Evolutionary conservation across 2,113 vertebrate species (phyloP).

Genomic region (Indicator indicator): DNA sequence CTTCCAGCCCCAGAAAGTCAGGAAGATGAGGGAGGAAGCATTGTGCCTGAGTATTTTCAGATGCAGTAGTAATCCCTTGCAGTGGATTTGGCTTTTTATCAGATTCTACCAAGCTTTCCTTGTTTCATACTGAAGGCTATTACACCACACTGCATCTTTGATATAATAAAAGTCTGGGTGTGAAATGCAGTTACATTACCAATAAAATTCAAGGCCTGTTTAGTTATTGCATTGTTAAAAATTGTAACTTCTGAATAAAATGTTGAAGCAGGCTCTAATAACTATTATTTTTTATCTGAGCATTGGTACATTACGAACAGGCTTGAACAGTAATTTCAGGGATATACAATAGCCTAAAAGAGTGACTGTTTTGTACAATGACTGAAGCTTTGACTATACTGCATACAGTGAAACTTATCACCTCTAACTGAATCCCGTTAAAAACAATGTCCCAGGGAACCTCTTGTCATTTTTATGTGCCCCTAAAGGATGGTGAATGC

Average conservation of each 20-base stretch:
- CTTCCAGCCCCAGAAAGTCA: background rate
- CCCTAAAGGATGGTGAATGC: background rate
- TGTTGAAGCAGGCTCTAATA: background rate
- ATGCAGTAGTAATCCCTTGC: background rate
- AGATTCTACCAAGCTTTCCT: accelerated
- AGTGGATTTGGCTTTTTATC: too few species aligned
- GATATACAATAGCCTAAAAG: background rate
- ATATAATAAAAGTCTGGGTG: background rate
- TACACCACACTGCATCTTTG: background rate
- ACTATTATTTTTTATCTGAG: background rate
- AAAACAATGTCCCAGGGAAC: background rate
- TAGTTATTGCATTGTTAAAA: background rate
- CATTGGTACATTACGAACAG: background rate
- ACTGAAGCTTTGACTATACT: background rate
- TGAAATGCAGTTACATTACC: background rate
- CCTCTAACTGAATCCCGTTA: background rate
- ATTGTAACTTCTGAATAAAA: background rate
- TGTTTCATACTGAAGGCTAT: background rate
- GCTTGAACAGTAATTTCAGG: background rate
- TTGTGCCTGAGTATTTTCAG: background rate
- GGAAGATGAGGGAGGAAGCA: background rate
- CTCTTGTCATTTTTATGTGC: background rate
- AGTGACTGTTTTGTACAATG: background rate
- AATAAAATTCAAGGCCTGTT: background rate
- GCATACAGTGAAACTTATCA: background rate